Evolutionary conservation across 35 echinoderm and acorn worm species (phyloP).

Genomic region (Stichopus chloronotus): DNA sequence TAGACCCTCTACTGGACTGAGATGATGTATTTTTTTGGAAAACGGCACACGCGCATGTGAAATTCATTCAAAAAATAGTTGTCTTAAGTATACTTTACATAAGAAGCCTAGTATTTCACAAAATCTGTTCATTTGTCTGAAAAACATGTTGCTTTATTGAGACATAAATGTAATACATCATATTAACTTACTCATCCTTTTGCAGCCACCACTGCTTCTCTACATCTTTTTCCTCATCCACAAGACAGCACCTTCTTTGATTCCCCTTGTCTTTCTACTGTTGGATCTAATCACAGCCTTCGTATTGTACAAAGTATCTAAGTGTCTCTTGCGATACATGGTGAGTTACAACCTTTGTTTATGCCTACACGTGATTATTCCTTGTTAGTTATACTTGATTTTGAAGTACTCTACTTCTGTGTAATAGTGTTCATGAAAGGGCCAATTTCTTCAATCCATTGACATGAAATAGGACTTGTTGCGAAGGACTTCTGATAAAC

Average conservation of each 20-base stretch:
- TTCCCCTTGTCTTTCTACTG: conserved; percentile 73
- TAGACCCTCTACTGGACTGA: too few relatives aligned
- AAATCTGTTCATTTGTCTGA: too few relatives aligned
- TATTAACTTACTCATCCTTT: background rate
- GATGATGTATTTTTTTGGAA: too few relatives aligned
- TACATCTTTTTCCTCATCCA: conserved; percentile 72
- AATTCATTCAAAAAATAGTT: too few relatives aligned
- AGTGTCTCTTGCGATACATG: conserved; percentile 64
- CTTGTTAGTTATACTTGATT: background rate
- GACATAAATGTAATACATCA: too few relatives aligned
- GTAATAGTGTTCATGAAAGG: background rate
- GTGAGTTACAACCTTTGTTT: conserved; percentile 45
- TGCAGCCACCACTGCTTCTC: conserved; percentile 82
- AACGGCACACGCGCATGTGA: too few relatives aligned
- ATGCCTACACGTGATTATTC: background rate
- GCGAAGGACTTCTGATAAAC: too few relatives aligned
- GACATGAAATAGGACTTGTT: too few relatives aligned
- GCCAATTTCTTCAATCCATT: too few relatives aligned
- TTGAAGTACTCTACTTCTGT: background rate
- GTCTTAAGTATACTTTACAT: too few relatives aligned
- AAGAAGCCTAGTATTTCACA: too few relatives aligned
- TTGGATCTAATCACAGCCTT: conserved; percentile 79
- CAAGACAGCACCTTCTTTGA: conserved; percentile 51
- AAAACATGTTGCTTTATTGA: too few relatives aligned
- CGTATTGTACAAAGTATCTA: conserved; percentile 63